phyloP scores from a whole-genome alignment of 1,140 invertebrate species.

The Listronotus oregonensis region DNA sequence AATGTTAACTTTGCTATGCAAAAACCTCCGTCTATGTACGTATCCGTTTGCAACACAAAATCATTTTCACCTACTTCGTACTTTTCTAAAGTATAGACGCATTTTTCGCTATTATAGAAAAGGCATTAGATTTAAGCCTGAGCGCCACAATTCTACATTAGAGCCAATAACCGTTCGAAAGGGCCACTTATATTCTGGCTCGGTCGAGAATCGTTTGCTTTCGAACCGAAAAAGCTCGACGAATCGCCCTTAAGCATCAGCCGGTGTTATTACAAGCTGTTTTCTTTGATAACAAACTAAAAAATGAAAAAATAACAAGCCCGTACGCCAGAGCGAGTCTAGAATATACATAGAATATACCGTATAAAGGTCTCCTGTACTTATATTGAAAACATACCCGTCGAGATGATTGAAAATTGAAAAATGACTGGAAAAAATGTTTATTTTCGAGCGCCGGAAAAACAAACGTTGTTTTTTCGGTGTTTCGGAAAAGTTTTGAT shows the following conservation, averaged over 20 bases:
- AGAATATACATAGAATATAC: slow-evolving; percentile 38
- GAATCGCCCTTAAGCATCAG: slow-evolving; percentile 31
- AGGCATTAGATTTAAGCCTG: no score
- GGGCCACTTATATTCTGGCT: slow-evolving; percentile 3
- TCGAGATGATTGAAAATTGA: slow-evolving; percentile 34
- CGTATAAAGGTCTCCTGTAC: slow-evolving; percentile 35
- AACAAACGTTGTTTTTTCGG: slow-evolving; percentile 32
- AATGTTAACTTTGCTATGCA: no score
- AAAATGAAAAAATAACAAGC: slow-evolving; percentile 45
- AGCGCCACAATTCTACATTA: no score
- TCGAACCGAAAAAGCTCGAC: slow-evolving; percentile 28
- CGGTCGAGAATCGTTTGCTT: slow-evolving; percentile 1
- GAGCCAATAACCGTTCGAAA: slow-evolving; percentile 5
- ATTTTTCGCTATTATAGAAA: no score
- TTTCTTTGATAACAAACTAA: slow-evolving; percentile 45
- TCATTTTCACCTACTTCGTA: no score
- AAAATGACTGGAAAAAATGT: slow-evolving; percentile 34
- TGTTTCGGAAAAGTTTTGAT: slow-evolving; percentile 27
- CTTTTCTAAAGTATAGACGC: no score
- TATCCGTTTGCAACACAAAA: no score
- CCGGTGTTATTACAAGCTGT: slow-evolving; percentile 43
- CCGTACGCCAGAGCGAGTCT: slow-evolving; percentile 27
- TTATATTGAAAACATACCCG: slow-evolving; percentile 36
- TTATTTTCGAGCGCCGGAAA: slow-evolving; percentile 30
- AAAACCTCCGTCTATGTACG: no score